phyloP scores from a whole-genome alignment of 2,888 invertebrate genomes.

The Sipunculus nudus region DNA sequence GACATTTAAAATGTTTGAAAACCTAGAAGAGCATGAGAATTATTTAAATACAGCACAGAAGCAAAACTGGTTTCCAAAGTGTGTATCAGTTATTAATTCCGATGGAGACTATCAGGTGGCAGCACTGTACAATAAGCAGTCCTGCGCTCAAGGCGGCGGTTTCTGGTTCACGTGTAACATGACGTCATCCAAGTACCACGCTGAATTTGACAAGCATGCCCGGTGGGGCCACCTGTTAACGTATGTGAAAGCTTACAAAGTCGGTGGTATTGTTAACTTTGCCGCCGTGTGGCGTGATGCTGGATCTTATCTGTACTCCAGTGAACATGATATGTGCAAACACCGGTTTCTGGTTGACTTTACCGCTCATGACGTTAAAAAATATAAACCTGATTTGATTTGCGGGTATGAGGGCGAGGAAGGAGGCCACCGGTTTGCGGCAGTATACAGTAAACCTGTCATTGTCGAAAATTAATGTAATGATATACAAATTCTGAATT shows the following conservation, averaged over 20 bases:
- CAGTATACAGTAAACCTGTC: too few species aligned
- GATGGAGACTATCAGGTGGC: background rate
- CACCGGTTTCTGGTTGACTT: constrained; percentile 24
- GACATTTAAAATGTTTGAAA: too few species aligned
- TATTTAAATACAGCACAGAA: too few species aligned
- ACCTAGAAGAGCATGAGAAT: too few species aligned
- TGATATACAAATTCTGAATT: too few species aligned
- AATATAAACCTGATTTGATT: constrained; percentile 19
- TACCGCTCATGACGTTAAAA: constrained; percentile 15
- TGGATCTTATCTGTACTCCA: constrained; percentile 22
- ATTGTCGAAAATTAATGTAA: too few species aligned
- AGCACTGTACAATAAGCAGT: constrained; percentile 12
- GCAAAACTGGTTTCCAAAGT: too few species aligned
- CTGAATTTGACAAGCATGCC: constrained; percentile 14
- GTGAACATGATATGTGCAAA: constrained; percentile 27
- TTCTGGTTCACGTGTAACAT: constrained; percentile 16
- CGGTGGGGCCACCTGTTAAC: constrained; percentile 24
- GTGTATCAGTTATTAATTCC: background rate
- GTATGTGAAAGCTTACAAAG: constrained; percentile 18
- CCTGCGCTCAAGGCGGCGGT: background rate
- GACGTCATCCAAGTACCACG: constrained; percentile 8
- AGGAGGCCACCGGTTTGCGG: constrained; percentile 25
- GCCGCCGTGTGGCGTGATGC: constrained; percentile 20
- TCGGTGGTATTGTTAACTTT: constrained; percentile 8
- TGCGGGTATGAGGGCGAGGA: constrained; percentile 26